These are phyloP conservation scores for Urosaurus nigricauda DNA, from an alignment of 2,797 vertebrate genomes.

Conservation along the genomic window DNA sequence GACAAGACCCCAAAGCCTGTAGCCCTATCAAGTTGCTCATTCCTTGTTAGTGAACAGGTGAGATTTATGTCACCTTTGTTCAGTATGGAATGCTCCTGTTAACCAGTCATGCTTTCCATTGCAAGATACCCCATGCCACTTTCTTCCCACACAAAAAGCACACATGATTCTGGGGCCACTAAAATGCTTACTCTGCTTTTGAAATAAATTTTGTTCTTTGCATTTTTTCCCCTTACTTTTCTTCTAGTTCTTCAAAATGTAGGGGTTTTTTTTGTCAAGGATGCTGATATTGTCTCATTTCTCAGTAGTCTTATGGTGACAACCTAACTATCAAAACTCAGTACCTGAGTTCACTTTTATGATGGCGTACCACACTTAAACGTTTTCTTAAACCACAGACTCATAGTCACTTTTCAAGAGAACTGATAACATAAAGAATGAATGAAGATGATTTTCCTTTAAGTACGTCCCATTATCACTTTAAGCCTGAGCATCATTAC, in stretches of 20 bases:
- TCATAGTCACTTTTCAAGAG: neutral
- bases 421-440: neutral
- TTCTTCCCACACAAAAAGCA: neutral
- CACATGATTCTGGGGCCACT: neutral
- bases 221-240: neutral
- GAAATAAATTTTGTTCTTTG: neutral
- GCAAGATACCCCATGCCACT: neutral
- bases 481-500: neutral
- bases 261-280: too few relatives aligned
- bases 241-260: too few relatives aligned
- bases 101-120: neutral
- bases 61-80: neutral
- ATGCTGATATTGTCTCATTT: neutral
- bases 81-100: neutral
- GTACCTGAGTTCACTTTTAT: neutral
- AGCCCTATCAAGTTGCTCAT: neutral
- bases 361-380: neutral
- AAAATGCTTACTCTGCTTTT: neutral
- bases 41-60: neutral
- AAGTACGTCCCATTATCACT: neutral
- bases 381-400: neutral
- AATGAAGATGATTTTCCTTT: neutral
- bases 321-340: neutral
- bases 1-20: neutral
- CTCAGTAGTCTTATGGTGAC: neutral